phyloP scores from a whole-genome alignment of 2,888 invertebrate species.

The Chalcosyrphus nemorum region DNA sequence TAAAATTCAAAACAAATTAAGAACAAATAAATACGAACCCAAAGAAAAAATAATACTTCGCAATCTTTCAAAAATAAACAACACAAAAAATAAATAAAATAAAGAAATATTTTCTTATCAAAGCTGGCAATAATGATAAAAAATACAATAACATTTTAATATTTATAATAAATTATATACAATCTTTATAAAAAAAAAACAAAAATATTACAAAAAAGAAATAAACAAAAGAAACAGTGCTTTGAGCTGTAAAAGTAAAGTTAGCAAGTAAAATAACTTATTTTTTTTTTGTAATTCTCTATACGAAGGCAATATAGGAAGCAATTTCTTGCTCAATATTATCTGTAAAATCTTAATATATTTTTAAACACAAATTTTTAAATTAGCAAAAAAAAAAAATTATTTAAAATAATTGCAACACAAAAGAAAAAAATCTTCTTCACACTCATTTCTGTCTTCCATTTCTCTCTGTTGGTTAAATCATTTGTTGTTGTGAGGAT shows the following conservation, averaged over 20 bases:
- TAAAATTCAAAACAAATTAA: background rate
- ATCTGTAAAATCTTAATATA: background rate
- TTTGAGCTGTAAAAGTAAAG: slow-evolving; percentile 31
- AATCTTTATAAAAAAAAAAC: slow-evolving; percentile 57
- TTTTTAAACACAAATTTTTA: background rate
- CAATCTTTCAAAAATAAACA: slow-evolving; percentile 56
- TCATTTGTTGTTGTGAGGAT: background rate
- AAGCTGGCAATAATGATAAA: slow-evolving; percentile 78
- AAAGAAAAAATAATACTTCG: slow-evolving; percentile 14
- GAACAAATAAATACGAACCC: slow-evolving; percentile 16
- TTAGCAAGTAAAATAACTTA: slow-evolving; percentile 12
- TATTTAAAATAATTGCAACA: background rate
- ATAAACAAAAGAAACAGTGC: slow-evolving; percentile 19
- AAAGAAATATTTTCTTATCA: slow-evolving; percentile 77
- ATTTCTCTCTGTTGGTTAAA: slow-evolving; percentile 36
- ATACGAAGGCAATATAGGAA: slow-evolving; percentile 43
- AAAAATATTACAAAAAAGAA: background rate
- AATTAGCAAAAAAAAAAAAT: background rate
- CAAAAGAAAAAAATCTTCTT: background rate
- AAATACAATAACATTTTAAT: slow-evolving; percentile 71
- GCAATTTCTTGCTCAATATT: slow-evolving; percentile 52
- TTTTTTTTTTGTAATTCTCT: background rate
- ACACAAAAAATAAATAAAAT: slow-evolving; percentile 1
- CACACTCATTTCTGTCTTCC: slow-evolving; percentile 59
- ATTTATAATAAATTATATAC: slow-evolving; percentile 68